phyloP scores from a whole-genome alignment of 2,113 vertebrate species.

The Odontesthes bonariensis region DNA sequence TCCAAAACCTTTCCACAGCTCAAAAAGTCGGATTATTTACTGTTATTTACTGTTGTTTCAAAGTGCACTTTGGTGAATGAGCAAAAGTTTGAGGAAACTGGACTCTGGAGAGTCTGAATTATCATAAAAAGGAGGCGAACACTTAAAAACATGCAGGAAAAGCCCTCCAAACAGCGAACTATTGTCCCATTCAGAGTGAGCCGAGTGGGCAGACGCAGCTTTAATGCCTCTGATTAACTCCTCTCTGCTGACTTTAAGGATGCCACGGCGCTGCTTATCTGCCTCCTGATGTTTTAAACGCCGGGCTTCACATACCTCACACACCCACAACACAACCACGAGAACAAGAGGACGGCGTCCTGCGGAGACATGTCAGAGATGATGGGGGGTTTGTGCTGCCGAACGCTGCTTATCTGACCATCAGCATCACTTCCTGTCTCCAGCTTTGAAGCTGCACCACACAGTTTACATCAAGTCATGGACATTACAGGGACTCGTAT shows the following conservation, averaged over 20 bases:
- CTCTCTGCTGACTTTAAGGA: slow-evolving; percentile 50
- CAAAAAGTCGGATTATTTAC: too few species aligned
- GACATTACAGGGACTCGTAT: too few species aligned
- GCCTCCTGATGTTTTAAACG: slow-evolving; percentile 55
- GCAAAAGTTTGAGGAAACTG: too few species aligned
- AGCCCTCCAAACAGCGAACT: background rate
- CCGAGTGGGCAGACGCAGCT: slow-evolving; percentile 49
- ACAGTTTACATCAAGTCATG: background rate
- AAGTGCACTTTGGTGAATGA: too few species aligned
- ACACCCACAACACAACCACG: slow-evolving; percentile 33
- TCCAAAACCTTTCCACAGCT: too few species aligned
- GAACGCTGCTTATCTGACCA: slow-evolving; percentile 56
- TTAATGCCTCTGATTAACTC: slow-evolving; percentile 40
- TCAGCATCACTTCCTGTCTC: slow-evolving; percentile 68
- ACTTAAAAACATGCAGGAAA: slow-evolving; percentile 17
- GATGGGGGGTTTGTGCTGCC: slow-evolving; percentile 13
- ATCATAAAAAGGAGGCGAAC: slow-evolving; percentile 16
- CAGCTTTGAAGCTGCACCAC: slow-evolving; percentile 57
- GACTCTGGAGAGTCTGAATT: background rate
- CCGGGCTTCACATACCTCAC: slow-evolving; percentile 10
- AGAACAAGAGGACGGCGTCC: background rate
- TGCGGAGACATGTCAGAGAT: background rate
- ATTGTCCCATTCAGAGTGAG: slow-evolving; percentile 42
- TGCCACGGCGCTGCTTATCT: slow-evolving; percentile 26
- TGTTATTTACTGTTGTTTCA: too few species aligned